Evolutionary conservation across 2,797 vertebrate species (phyloP).

Genomic region (Helostoma temminkii): DNA sequence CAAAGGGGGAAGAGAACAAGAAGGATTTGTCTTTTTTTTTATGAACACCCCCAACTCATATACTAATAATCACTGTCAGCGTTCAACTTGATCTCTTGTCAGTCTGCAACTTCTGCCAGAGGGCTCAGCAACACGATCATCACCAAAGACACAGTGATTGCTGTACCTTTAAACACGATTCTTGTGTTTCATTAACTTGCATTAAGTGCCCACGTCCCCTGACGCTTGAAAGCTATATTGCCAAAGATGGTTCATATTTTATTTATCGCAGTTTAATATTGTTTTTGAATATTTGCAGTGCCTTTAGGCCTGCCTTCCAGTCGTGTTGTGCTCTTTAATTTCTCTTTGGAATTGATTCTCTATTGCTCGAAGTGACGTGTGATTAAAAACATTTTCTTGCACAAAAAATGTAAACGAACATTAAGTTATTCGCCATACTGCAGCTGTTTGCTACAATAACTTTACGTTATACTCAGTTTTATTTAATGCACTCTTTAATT

Average conservation of each 20-base stretch:
- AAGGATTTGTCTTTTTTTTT: conserved; percentile 55
- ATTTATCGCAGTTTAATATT: conserved; percentile 85
- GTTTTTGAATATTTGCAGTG: conserved; percentile 85
- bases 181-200: conserved; percentile 82
- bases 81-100: conserved; percentile 76
- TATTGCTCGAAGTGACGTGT: conserved; percentile 75
- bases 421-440: conserved; percentile 52
- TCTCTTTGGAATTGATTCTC: conserved; percentile 82
- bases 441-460: conserved; percentile 70
- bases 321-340: conserved; percentile 80
- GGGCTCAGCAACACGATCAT: conserved; percentile 66
- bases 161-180: conserved; percentile 69
- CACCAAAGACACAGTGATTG: conserved; percentile 69
- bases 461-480: conserved; percentile 64
- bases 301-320: conserved; percentile 79
- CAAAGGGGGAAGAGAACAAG: conserved; percentile 39
- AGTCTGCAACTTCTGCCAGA: conserved; percentile 71
- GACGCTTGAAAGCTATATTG: conserved; percentile 78
- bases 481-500: conserved; percentile 70
- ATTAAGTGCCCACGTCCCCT: conserved; percentile 80
- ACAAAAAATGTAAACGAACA: conserved; percentile 76
- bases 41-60: conserved; percentile 62
- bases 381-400: conserved; percentile 79
- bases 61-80: conserved; percentile 75
- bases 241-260: conserved; percentile 85